Evolutionary conservation across 2,888 invertebrate species (phyloP).

Genomic region (Glyphotaelius pellucidus): DNA sequence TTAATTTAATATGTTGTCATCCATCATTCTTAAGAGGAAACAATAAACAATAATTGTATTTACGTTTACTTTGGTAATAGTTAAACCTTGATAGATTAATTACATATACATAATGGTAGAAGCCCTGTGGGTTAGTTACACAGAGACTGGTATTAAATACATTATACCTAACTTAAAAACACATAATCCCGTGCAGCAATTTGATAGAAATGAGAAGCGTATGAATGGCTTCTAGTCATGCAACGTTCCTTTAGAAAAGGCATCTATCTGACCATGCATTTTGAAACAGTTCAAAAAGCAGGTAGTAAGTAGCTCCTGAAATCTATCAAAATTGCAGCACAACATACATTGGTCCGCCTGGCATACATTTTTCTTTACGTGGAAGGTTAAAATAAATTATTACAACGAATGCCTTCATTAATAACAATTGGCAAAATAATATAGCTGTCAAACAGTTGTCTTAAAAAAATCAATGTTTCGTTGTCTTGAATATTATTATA

Average conservation of each 20-base stretch:
- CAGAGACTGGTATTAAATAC: slow-evolving; percentile 8
- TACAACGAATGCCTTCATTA: not conserved
- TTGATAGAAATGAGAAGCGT: not conserved
- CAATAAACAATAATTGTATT: not conserved
- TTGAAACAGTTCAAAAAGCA: not conserved
- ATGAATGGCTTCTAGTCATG: not conserved
- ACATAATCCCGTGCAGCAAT: not conserved
- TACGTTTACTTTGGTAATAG: slow-evolving; percentile 38
- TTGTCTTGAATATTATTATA: not conserved
- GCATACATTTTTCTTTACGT: not conserved
- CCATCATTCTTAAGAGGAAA: slow-evolving; percentile 19
- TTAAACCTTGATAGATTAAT: slow-evolving; percentile 26
- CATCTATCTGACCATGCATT: not conserved
- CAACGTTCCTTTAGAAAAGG: not conserved
- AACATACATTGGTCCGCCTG: slow-evolving; percentile 23
- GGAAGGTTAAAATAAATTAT: not conserved
- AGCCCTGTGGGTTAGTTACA: slow-evolving; percentile 15
- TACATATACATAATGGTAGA: slow-evolving; percentile 26
- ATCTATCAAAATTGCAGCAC: not conserved
- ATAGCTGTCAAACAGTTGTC: not conserved
- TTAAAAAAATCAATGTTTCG: slow-evolving; percentile 2
- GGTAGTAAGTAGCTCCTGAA: not conserved
- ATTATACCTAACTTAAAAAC: not conserved
- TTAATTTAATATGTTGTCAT: slow-evolving; percentile 15
- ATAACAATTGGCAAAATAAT: not conserved